Conservation (phyloP, 35 echinoderm and acorn worm genomes). For the Holothuria glaberrima region DNA sequence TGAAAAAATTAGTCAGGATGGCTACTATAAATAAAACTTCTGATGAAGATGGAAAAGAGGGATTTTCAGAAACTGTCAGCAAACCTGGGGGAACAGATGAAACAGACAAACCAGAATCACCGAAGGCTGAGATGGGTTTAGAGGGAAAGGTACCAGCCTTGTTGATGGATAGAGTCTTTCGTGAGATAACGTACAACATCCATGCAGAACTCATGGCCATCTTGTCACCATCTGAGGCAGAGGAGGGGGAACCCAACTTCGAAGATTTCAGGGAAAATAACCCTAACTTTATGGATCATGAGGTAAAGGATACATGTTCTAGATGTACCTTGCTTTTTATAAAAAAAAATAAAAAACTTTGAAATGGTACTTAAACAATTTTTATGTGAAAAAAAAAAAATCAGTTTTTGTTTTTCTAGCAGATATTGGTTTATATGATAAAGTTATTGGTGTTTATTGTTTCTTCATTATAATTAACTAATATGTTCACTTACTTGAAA, state of each 20-base stretch:
- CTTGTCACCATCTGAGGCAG: constrained; percentile 56
- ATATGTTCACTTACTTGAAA: too few relatives aligned
- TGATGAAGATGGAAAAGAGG: not conserved
- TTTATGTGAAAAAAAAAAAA: too few relatives aligned
- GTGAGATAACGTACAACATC: constrained; percentile 80
- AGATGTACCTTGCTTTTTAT: not conserved
- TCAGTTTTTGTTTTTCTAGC: too few relatives aligned
- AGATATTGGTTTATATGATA: too few relatives aligned
- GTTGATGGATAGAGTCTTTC: constrained; percentile 63
- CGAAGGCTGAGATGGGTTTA: constrained; percentile 33
- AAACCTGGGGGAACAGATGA: constrained; percentile 1
- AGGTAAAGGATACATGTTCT: constrained; percentile 48
- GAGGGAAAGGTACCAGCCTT: constrained; percentile 39
- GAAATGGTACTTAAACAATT: too few relatives aligned
- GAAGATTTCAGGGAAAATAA: constrained; percentile 66
- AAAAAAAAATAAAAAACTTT: not conserved
- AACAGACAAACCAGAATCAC: not conserved
- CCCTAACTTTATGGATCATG: constrained; percentile 65
- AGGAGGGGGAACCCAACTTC: not conserved
- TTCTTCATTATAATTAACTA: too few relatives aligned
- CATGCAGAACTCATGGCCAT: constrained; percentile 74
- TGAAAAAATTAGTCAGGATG: constrained; percentile 42
- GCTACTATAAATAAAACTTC: not conserved
- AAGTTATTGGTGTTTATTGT: too few relatives aligned
- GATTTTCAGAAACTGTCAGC: not conserved